These are phyloP conservation scores for Porites lobata DNA, from an alignment of 92 coral and sea anemone species.

Conservation along the genomic window DNA sequence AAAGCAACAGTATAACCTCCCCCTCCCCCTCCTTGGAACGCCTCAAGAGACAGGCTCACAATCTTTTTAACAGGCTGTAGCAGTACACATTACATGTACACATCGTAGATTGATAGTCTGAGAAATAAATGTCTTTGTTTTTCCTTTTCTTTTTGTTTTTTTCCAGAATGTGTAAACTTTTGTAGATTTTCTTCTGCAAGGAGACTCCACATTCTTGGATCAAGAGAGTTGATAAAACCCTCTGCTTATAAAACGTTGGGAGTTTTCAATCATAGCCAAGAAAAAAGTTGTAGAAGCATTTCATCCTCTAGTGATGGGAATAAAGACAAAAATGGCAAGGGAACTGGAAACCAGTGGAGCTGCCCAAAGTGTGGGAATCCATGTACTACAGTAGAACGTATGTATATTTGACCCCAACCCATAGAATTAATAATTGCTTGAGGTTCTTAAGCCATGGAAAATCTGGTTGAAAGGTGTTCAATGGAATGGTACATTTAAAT, in stretches of 20 bases:
- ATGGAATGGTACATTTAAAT: too few species aligned
- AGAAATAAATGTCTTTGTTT: not conserved
- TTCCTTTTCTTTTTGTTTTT: not conserved
- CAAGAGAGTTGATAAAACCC: constrained; percentile 25
- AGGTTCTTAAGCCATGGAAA: too few species aligned
- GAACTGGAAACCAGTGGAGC: constrained; percentile 84
- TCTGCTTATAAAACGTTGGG: not conserved
- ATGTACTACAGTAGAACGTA: constrained; percentile 94
- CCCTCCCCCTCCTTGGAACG: too few species aligned
- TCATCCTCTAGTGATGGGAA: constrained; percentile 66
- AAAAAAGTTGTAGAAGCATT: constrained; percentile 30
- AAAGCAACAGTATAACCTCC: not conserved
- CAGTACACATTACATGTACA: too few species aligned
- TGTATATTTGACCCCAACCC: constrained; percentile 10
- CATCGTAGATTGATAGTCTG: too few species aligned
- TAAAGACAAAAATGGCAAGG: constrained; percentile 82
- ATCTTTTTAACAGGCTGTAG: too few species aligned
- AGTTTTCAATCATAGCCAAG: constrained; percentile 5
- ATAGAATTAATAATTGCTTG: too few species aligned
- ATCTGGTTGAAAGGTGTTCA: too few species aligned
- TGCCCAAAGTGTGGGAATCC: constrained; percentile 99
- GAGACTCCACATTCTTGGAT: constrained; percentile 19
- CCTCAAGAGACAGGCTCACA: too few species aligned
- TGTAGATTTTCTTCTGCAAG: constrained; percentile 9
- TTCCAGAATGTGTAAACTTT: constrained; percentile 34